Base-by-base conservation (phyloP, 2,888 invertebrate genomes). In the Aporophyla lueneburgensis region DNA sequence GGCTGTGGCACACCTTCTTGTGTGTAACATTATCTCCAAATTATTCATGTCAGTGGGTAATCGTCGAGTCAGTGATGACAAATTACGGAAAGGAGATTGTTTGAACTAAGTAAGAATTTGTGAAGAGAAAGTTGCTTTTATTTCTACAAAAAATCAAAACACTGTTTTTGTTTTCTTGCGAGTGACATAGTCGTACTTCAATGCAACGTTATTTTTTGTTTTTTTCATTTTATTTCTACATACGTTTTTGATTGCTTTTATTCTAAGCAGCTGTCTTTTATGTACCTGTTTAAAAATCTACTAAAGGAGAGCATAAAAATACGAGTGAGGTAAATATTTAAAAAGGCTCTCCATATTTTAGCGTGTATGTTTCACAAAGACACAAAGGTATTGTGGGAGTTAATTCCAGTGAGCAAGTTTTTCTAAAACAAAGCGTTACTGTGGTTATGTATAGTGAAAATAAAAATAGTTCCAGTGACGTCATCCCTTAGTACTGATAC, bases 11-110 rank as follows among this genome's bases (percentile, higher is more conserved):
- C 21, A 61, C 9, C 33, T 67, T 61, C 49, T 24, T 21, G 27
- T 63, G 63, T 46, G 73, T 74, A 70, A 76, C 51, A 56, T 66
- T 63, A 85, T 74, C 66, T 74, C 68, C 56, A 68, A 84, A 71
- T 80, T 84, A 71, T 84, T 69, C 63, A 69, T 78, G 74, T 85
- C 85, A 76, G 69, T 73, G 16, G 75, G 62, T 76, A 85, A 76
- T 80, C 71, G 40, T 74, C n/a, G 24, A 69, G 62, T 65, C 49
- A 74, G 43, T 12, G 65, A 56, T 74, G 82, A 78, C 67, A 80
- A 84, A 85, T 87, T 76, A 62, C 2, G 14, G 16, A 62, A 21
- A 49, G 21, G 59, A 54, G 21, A 66, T 67, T 67, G 51, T 71
- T 46, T 58, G 14, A 69, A 68, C 24, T 74, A 46, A 68, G 16